phyloP scores from a whole-genome alignment of 2,113 vertebrate genomes.

The Sorex fumeus region DNA sequence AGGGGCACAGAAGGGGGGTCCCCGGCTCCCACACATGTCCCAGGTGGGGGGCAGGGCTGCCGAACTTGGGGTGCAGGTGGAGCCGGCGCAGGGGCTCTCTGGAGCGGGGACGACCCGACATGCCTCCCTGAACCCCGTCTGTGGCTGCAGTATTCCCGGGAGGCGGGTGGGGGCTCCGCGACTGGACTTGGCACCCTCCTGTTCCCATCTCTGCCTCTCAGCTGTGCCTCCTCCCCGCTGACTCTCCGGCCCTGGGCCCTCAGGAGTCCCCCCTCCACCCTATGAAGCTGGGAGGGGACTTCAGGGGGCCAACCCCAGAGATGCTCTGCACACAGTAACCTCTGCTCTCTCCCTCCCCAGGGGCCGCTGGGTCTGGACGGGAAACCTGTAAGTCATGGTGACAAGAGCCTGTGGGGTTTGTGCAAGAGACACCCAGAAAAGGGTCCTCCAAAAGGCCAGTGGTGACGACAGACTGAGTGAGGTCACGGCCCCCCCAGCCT shows the following conservation, averaged over 20 bases:
- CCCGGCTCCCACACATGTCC: too few species aligned
- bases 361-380: constrained; percentile 97
- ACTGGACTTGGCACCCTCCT: background rate
- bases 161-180: too few species aligned
- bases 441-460: too few species aligned
- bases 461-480: too few species aligned
- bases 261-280: background rate
- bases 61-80: background rate
- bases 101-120: too few species aligned
- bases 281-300: background rate
- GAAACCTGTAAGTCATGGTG: constrained; percentile 94
- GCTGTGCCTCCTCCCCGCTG: background rate
- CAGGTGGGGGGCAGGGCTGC: background rate
- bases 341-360: constrained; percentile 86
- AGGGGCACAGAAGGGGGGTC: too few species aligned
- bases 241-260: constrained; percentile 6
- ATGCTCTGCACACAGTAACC: background rate
- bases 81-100: too few species aligned
- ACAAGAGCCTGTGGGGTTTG: too few species aligned
- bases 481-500: too few species aligned
- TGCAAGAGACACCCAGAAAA: too few species aligned
- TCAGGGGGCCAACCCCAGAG: background rate
- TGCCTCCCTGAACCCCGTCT: too few species aligned
- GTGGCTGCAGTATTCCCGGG: too few species aligned
- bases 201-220: background rate